These are phyloP conservation scores for Liasis olivaceus DNA, from an alignment of 2,797 vertebrate species.

Conservation along the genomic window DNA sequence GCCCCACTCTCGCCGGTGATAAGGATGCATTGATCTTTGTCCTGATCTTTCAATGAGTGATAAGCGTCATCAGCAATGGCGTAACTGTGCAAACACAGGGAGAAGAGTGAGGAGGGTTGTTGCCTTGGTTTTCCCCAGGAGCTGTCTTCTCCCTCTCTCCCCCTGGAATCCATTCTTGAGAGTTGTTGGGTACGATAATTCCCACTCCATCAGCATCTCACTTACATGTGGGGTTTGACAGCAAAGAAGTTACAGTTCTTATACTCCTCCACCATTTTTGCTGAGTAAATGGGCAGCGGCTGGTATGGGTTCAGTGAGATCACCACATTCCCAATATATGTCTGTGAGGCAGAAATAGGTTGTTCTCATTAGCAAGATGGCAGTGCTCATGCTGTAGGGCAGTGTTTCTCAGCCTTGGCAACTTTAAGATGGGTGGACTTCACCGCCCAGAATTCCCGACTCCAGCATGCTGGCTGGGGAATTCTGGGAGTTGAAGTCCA, in stretches of 20 bases:
- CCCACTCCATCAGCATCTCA: neutral
- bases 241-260: slow-evolving; percentile 74
- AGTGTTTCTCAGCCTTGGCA: too few relatives aligned
- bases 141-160: neutral
- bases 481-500: too few relatives aligned
- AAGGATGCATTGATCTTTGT: slow-evolving; percentile 79
- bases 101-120: neutral
- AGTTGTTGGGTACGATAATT: rapidly evolving
- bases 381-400: neutral
- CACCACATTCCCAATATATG: slow-evolving; percentile 78
- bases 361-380: neutral
- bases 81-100: slow-evolving; percentile 62
- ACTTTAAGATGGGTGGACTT: too few relatives aligned
- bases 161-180: neutral
- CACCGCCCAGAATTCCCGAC: too few relatives aligned
- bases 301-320: slow-evolving; percentile 78
- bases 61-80: slow-evolving; percentile 79
- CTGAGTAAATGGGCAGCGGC: slow-evolving; percentile 75
- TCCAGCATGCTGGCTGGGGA: too few relatives aligned
- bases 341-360: slow-evolving; percentile 58
- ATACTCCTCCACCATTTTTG: slow-evolving; percentile 73
- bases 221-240: slow-evolving; percentile 80
- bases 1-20: slow-evolving; percentile 81
- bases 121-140: neutral
- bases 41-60: slow-evolving; percentile 71